These are phyloP conservation scores for Ellobius talpinus DNA, from an alignment of 2,113 vertebrate genomes.

Conservation along the genomic window DNA sequence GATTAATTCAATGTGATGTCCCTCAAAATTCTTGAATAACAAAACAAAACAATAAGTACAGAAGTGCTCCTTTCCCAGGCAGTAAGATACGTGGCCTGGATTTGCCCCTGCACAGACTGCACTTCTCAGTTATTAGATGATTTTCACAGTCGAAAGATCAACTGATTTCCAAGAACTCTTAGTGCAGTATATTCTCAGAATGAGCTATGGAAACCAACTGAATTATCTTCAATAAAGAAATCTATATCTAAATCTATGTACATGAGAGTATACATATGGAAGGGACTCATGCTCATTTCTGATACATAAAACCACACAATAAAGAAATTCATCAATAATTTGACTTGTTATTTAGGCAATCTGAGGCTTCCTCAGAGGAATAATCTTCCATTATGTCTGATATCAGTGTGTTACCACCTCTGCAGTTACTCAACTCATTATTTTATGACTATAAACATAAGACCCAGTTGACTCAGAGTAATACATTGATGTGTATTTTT, in stretches of 20 bases:
- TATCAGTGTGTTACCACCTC: neutral
- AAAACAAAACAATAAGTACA: neutral
- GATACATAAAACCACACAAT: neutral
- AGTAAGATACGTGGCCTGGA: constrained; percentile 41
- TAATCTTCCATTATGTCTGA: neutral
- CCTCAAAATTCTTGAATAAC: neutral
- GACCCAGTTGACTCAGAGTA: neutral
- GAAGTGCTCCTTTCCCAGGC: constrained; percentile 5
- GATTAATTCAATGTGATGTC: neutral
- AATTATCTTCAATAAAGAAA: constrained; percentile 56
- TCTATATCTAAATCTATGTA: neutral
- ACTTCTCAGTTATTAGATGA: constrained; percentile 21
- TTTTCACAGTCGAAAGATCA: constrained; percentile 45
- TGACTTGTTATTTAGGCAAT: neutral
- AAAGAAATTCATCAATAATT: constrained; percentile 15
- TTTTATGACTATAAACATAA: neutral
- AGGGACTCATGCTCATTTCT: neutral
- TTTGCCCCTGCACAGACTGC: neutral
- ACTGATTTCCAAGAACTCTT: constrained; percentile 6
- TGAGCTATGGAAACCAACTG: constrained; percentile 13
- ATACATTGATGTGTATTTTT: neutral
- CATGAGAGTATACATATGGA: constrained; percentile 17
- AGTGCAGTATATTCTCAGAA: constrained; percentile 25
- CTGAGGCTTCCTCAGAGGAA: neutral
- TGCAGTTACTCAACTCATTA: neutral